Base-by-base conservation (phyloP, 2,797 vertebrate species). In the Xenops minutus region DNA sequence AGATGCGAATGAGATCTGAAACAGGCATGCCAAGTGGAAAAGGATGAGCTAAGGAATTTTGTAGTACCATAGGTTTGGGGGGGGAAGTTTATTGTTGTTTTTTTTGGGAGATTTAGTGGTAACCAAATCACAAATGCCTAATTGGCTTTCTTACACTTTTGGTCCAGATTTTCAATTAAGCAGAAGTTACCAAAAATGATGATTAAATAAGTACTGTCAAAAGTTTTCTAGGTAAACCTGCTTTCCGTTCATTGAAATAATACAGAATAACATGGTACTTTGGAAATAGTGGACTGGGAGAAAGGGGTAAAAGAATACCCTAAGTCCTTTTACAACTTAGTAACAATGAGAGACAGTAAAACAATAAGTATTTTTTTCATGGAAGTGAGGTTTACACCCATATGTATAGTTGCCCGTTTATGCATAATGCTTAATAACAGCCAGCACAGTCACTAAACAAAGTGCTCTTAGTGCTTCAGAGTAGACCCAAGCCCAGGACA, bases 131-230 rank as follows among this genome's bases (percentile, higher is more conserved):
- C 9, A 36, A 48, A 64, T 29, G 54, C 23, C 24, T 73, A 27
- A 55, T 64, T 91, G 79, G 52, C 64, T 88, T 71, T 89, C 63
- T 89, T 68, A 49, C 24, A 61, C 37, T 95, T 95, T 80, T 90
- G 69, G 22, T 88, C 13, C 52, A 64, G 18, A 56, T 22, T 93
- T 94, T 81, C 83, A 54, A 44, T 92, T 79, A 75, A 80, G 52
- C 48, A 69, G 37, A 90, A 79, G 56, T 83, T 86, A 46, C 52
- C 87, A 75, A 71, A 89, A 91, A 24, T 44, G 56, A 43, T 63
- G 21, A 59, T 56, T 75, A 41, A 77, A 7, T 67, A 89, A 87
- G 36, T 79, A 41, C 39, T 85, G 41, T 54, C 26, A n/a, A 30
- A 90, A 85, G 39, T 59, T 41, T 41, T 75, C 36, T 73, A 88